Evolutionary conservation across 1,140 invertebrate species (phyloP), one percentile per base, ranked within the genome.

Genomic region (Mactra quadrangularis): DNA sequence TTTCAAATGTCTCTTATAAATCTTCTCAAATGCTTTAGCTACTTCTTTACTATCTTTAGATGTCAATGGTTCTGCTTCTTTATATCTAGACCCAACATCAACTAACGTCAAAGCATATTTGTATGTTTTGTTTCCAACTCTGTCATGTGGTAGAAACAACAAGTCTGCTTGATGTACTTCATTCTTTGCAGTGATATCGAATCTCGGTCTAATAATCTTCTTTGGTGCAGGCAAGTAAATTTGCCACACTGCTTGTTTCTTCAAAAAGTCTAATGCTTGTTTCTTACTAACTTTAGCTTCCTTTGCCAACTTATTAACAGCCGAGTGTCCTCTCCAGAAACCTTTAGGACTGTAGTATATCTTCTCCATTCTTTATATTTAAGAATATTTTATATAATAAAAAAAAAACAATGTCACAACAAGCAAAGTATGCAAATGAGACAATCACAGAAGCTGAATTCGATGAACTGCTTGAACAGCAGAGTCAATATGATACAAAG

Each of bases 91-190:
- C 45, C 78, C 83, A 6, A 85, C 35, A 77, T 86, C 85, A 45
- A 85, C 83, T 0, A 83, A 47, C 3, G 78, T 85, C 53, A 85
- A 41, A 3, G 68, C 74, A 71, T 85, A 87, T 55, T 68, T 82
- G 45, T 77, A 85, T 29, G 68, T 87, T 9, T 64, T 25, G 0
- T 52, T 19, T n/a, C 74, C 62, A 33, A 79, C 75, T 22, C 22
- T 35, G 45, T 87, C 84, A 45, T 84, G 84, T 25, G 76, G 86
- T 22, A 87, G 38, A 62, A 83, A 87, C 3, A 87, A 52, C 1
- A 85, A 60, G 47, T 87, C 75, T 19, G 66, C 81, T 31, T 87
- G 84, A 53, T 87, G 81, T 2, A 86, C 77, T 50, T 47, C 66
- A 41, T 86, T 87, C 7, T 71, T 68, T 27, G 7, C 15, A 9